These are phyloP conservation scores for Xylota segnis DNA, from an alignment of 2,888 invertebrate genomes.

Conservation along the genomic window DNA sequence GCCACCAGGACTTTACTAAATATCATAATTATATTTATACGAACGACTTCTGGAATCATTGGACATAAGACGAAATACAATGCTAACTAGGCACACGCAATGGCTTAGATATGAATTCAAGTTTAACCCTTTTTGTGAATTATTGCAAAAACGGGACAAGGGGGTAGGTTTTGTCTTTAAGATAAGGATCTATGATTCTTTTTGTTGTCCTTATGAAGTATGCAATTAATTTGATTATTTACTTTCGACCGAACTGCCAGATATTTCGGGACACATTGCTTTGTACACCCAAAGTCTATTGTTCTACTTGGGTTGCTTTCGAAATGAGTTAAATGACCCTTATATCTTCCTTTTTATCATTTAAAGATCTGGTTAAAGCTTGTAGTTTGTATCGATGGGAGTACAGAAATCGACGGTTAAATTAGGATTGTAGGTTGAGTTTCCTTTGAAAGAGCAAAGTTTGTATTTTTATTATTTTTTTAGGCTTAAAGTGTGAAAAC, in stretches of 20 bases:
- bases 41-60: conserved; percentile 20
- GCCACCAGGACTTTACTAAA: conserved; percentile 7
- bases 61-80: conserved; percentile 42
- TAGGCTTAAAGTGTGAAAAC: too few species aligned
- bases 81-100: conserved; percentile 13
- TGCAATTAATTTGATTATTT: conserved; percentile 37
- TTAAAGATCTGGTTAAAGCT: too few species aligned
- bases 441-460: too few species aligned
- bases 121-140: conserved; percentile 27
- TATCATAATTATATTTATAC: conserved; percentile 54
- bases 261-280: conserved; percentile 4
- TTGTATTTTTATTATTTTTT: too few species aligned
- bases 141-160: conserved; percentile 1
- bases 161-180: conserved; percentile 12
- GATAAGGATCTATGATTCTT: conserved; percentile 17
- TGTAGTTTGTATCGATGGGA: too few species aligned
- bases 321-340: background rate
- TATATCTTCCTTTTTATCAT: too few species aligned
- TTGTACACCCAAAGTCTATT: background rate
- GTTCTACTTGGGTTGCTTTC: background rate
- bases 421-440: too few species aligned
- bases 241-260: conserved; percentile 7
- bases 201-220: conserved; percentile 14
- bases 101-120: conserved; percentile 20
- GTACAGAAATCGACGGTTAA: too few species aligned